A percentile compares a stretch with the other conserved stretches of the same genome.
Conservation (phyloP, 2,797 vertebrate species). For the Phrynocephalus guinanensis region DNA sequence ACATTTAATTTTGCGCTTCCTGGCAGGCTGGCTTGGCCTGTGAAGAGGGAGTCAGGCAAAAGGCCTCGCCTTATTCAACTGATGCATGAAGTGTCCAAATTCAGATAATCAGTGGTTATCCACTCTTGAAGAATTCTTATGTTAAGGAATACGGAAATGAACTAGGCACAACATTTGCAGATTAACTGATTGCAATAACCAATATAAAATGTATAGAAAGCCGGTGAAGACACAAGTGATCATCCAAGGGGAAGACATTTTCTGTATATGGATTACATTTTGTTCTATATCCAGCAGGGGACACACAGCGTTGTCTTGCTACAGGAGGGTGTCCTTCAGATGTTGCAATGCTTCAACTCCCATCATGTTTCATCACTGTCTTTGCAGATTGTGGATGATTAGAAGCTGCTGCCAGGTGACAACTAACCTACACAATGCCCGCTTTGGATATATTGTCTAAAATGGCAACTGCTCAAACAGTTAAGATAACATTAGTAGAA, state of each 20-base stretch:
- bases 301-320: too few relatives aligned
- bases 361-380: not conserved
- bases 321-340: too few relatives aligned
- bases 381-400: not conserved
- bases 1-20: not conserved
- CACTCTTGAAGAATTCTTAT: too few relatives aligned
- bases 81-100: not conserved
- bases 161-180: not conserved
- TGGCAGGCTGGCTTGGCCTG: not conserved
- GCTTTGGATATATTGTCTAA: not conserved
- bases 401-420: not conserved
- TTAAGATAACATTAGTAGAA: not conserved
- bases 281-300: too few relatives aligned
- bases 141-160: not conserved
- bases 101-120: not conserved
- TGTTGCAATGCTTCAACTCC: too few relatives aligned
- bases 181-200: not conserved
- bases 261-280: too few relatives aligned
- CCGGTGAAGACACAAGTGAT: too few relatives aligned
- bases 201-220: too few relatives aligned
- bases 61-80: not conserved
- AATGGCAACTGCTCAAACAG: not conserved
- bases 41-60: not conserved
- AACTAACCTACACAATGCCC: not conserved
- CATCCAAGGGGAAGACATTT: too few relatives aligned